Percentiles rank a stretch among this genome's conserved stretches.
Evolutionary conservation across 2,888 invertebrate genomes (phyloP).

Genomic region (Julus scandinavius): DNA sequence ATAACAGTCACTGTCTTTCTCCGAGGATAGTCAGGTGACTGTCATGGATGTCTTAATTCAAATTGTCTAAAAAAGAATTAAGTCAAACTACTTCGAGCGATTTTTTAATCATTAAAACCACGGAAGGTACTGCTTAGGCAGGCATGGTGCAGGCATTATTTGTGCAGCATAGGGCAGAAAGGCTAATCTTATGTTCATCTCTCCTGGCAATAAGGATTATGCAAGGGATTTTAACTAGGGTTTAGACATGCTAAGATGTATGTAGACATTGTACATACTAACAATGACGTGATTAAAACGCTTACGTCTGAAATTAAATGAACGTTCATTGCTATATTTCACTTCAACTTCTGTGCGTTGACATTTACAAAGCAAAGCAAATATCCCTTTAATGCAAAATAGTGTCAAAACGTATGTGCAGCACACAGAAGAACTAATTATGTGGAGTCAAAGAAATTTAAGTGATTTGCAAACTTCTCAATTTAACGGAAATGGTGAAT

Average conservation of each 20-base stretch:
- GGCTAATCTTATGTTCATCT: not conserved
- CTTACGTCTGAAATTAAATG: conserved; percentile 6
- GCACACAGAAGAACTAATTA: not conserved
- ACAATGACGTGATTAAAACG: conserved; percentile 24
- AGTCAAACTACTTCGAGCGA: not conserved
- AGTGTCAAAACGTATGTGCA: not conserved
- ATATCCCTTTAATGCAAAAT: not conserved
- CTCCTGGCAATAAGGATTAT: not conserved
- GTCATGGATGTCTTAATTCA: too few relatives aligned
- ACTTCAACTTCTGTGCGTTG: not conserved
- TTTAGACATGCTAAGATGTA: not conserved
- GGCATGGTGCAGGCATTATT: not conserved
- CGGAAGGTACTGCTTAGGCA: not conserved
- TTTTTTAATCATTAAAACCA: not conserved
- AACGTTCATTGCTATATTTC: not conserved
- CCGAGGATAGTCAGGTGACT: too few relatives aligned
- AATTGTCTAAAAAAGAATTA: not conserved
- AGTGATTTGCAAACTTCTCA: not conserved
- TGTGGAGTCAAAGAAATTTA: not conserved
- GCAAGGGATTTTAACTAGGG: not conserved
- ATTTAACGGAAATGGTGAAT: not conserved
- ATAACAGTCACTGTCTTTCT: too few relatives aligned
- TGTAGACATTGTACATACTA: not conserved
- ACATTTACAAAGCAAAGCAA: not conserved
- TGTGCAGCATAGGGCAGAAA: not conserved